Evolutionary conservation across 2,113 vertebrate genomes (phyloP), one percentile per base, ranked within the genome.

Genomic region (Cardinalis cardinalis): DNA sequence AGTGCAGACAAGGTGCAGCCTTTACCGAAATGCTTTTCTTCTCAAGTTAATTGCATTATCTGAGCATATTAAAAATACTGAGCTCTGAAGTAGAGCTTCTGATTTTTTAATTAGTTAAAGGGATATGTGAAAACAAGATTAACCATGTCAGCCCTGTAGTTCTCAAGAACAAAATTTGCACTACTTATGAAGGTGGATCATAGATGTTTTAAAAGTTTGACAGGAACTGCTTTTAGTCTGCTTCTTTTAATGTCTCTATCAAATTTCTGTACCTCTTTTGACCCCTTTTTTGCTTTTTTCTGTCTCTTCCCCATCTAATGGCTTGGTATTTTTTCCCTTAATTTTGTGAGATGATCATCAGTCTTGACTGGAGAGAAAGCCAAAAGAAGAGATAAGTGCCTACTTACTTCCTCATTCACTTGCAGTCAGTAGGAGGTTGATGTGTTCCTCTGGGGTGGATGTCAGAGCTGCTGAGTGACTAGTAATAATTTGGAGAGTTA

Each of bases 391-490:
- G 80, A 83, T 96, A 96, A 96, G 82, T 95, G 85, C 93, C 89
- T 95, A 77, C 95, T 86, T 96, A 79, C 81, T 92, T 94, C 89
- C 91, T 46, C 81, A 72, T 94, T 95, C 90, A 89, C 84, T 82
- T 92, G 80, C 66, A 95, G 88, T 94, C 87, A 95, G 92, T 96
- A 92, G 93, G 94, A 94, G 94, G 80, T 78, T 95, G 95, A 96
- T 88, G 53, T 81, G 94, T 65, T 95, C 93, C 95, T 96, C 63
- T 92, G 95, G 92, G 95, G 94, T 93, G 70, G 88, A 88, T 95
- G 93, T 95, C 93, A 95, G 80, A 93, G 84, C 61, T 95, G 80
- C 86, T 95, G 92, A 95, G 92, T 96, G 95, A 94, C 84, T 96
- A 90, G 90, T 65, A 90, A 92, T 94, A 87, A 95, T 94, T 92